Evolutionary conservation across 2,888 invertebrate genomes (phyloP).

Genomic region (Entomobrya multifasciata): DNA sequence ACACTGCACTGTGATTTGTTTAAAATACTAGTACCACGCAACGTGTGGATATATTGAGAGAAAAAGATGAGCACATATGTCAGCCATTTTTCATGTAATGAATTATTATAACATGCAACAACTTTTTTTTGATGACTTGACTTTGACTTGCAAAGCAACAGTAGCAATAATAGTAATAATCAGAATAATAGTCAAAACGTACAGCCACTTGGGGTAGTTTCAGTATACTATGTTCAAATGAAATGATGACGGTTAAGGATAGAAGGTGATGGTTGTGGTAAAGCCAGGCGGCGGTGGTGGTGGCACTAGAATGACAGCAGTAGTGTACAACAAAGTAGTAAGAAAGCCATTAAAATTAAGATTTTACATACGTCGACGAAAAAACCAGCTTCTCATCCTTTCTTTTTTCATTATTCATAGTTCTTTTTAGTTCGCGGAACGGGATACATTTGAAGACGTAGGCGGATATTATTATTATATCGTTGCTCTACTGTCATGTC

Average conservation of each 20-base stretch:
- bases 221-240: slow-evolving; percentile 4
- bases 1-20: background rate
- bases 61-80: slow-evolving; percentile 49
- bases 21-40: too few species aligned
- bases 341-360: slow-evolving; percentile 50
- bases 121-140: slow-evolving; percentile 36
- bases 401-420: slow-evolving; percentile 16
- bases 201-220: background rate
- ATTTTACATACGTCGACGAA: slow-evolving; percentile 30
- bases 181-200: slow-evolving; percentile 1
- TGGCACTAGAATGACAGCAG: too few species aligned
- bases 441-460: slow-evolving; percentile 63
- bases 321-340: background rate
- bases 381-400: slow-evolving; percentile 41
- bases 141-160: slow-evolving; percentile 23
- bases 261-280: background rate
- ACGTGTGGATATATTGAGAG: background rate
- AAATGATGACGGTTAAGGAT: background rate
- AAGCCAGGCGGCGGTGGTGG: too few species aligned
- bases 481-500: slow-evolving; percentile 53
- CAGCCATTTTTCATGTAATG: slow-evolving; percentile 57
- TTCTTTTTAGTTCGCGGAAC: slow-evolving; percentile 63
- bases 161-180: slow-evolving; percentile 38
- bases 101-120: slow-evolving; percentile 25
- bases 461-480: slow-evolving; percentile 63